Evolutionary conservation across 2,113 vertebrate species (phyloP).

Genomic region (Hylia prasina): DNA sequence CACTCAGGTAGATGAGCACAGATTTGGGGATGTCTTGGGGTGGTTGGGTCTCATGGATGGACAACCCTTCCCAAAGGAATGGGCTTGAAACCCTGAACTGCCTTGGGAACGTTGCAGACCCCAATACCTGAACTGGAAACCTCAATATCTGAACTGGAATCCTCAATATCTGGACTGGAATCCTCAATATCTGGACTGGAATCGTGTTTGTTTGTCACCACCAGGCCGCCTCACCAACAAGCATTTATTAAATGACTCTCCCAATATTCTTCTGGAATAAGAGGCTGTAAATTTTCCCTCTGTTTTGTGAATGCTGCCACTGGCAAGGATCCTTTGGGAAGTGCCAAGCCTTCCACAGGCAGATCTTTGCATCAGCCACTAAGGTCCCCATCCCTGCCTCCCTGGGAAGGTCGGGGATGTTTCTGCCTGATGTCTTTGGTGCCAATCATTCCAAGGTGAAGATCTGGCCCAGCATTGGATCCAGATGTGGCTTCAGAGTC

Average conservation of each 20-base stretch:
- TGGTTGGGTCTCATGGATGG: accelerated
- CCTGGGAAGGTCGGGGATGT: background rate
- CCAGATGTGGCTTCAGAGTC: conserved; percentile 26
- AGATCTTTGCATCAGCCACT: background rate
- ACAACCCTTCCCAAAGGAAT: background rate
- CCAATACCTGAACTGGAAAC: background rate
- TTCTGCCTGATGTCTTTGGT: background rate
- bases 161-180: background rate
- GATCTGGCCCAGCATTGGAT: background rate
- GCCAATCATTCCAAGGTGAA: background rate
- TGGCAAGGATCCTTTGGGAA: background rate
- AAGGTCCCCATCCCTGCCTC: background rate
- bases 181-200: background rate
- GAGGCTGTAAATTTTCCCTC: background rate
- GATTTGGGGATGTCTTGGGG: background rate
- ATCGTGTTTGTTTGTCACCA: background rate
- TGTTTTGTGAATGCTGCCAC: background rate
- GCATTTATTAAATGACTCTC: background rate
- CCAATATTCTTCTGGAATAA: background rate
- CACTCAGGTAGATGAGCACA: accelerated
- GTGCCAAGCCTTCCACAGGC: background rate
- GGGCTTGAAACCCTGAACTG: background rate
- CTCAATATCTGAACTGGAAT: background rate
- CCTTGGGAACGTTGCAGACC: accelerated
- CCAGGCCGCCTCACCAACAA: accelerated